A percentile compares a stretch with the other conserved stretches of the same genome.
These are phyloP conservation scores for Melanostoma scalare DNA, from an alignment of 2,888 invertebrate species.

Conservation along the genomic window DNA sequence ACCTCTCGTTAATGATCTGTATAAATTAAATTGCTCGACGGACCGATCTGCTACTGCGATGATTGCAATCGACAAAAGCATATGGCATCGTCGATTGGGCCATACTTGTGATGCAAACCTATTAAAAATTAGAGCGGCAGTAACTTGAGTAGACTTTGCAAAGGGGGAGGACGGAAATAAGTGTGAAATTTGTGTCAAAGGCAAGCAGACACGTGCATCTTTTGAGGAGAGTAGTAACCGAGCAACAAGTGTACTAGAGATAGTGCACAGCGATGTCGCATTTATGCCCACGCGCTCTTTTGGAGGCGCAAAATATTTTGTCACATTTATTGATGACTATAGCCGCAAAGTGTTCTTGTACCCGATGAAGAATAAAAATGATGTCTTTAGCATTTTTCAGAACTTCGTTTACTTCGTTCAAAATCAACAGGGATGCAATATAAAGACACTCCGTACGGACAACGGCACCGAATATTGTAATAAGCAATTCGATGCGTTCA, in stretches of 20 bases:
- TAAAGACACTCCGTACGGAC: conserved; percentile 35
- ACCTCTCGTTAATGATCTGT: conserved; percentile 28
- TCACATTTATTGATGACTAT: background rate
- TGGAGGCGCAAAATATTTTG: background rate
- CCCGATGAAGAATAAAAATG: conserved; percentile 18
- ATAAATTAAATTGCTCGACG: conserved; percentile 23
- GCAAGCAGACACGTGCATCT: too few species aligned
- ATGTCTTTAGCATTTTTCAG: conserved; percentile 1
- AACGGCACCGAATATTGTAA: conserved; percentile 45
- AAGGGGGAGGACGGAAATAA: too few species aligned
- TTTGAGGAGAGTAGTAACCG: too few species aligned
- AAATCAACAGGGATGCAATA: conserved; percentile 19
- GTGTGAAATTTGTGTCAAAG: too few species aligned
- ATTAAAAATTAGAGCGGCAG: too few species aligned
- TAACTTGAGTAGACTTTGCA: too few species aligned
- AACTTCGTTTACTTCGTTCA: background rate
- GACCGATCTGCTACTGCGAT: conserved; percentile 16
- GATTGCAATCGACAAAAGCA: background rate
- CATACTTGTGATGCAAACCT: too few species aligned
- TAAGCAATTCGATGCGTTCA: conserved; percentile 30
- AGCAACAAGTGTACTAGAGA: background rate
- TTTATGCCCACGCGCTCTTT: conserved; percentile 7
- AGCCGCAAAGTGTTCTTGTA: conserved; percentile 29
- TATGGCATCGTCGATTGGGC: too few species aligned
- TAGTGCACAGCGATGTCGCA: conserved; percentile 8